Base-by-base conservation (phyloP, 1,140 invertebrate genomes). In the Drosophila yakuba region DNA sequence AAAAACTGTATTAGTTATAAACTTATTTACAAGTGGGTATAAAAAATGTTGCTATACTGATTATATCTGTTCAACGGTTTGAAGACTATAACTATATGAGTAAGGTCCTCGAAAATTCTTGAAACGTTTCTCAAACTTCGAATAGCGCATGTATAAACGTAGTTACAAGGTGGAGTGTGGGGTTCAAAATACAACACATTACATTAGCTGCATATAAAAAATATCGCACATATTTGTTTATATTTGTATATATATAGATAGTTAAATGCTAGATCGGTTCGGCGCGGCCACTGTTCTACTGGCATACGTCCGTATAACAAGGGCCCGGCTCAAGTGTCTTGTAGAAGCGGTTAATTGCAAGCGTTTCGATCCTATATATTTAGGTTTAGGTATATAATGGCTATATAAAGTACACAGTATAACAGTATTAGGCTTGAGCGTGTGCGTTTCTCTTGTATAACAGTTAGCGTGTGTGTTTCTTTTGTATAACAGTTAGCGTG, bases 131-230 rank as follows among this genome's bases (percentile, higher is more conserved):
- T 20, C 4, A 20, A 20, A 36, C 28, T 17, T 36, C 2, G 20
- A 25, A 32, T 8, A 12, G 56, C 56, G 8, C 17, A 43, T 43
- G 56, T 47, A 59, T 59, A 59, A 47, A 47, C 56, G 43, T 47
- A 59, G 55, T 20, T 35, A 58, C 12, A 58, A 35, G 11, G 6
- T 32, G 47, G 47, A 32, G 48, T 58, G 41, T 17, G 17, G 17
- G 35, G 36, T 36, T 62, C 56, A 36, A 62, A 67, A 41, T 66
- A 62, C 57, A 62, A 67, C 58, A 67, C 45, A 43, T 39, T 67
- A 67, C 36, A 63, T 76, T 54, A 67, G 73, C 73, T 47, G 78
- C 57, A 73, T 81, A 84, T 74, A 85, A 85, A 84, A 84, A 85
- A 84, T 84, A 83, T 79, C 76, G 80, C 72, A 74, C 59, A 59